Base-by-base conservation (phyloP, 2,113 vertebrate genomes). In the Brachionichthys hirsutus region DNA sequence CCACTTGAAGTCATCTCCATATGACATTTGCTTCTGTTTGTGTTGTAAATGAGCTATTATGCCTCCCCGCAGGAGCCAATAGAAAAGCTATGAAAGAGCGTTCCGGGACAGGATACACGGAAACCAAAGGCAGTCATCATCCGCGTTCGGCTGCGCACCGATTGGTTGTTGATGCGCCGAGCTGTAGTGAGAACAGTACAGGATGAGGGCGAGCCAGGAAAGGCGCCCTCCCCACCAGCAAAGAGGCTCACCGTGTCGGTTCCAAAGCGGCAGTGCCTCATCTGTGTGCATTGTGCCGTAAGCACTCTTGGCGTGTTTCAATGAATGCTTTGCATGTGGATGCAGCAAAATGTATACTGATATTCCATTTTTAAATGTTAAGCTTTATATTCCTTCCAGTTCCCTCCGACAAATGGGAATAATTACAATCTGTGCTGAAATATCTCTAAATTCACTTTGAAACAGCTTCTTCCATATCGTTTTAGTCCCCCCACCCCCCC, bases 211-310 rank as follows among this genome's bases (percentile, higher is more conserved):
- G 61, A 70, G 69, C 62, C 60, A 50, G 75, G 67, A 70, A 74
- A 81, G 67, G 24, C 24, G 8, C 24, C 24, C 24, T 30, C 24
- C 24, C 24, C 5, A 30, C 24, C 24, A 30, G 8, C 24, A 30
- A 30, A 30, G 24, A 30, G 56, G 50, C 73, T 75, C 61, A 50
- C 67, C 61, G 57, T 45, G 44, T 53, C 54, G 5, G 42, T 56
- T 74, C 65, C 78, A 64, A 15, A 40, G 16, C 48, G 59, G 67
- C 56, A 43, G 61, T 73, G 10, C 47, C 40, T 81, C 75, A 87
- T 87, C 77, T 84, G 72, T 58, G 59, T 68, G 34, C 35, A 77
- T 84, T 88, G 75, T 81, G 53, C 71, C 75, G 73, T 56, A 77
- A n/a, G 79, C 70, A 73, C 81, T 77, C 85, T 85, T 20, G 20